These are phyloP conservation scores for Orchestes rusci DNA, from an alignment of 2,888 invertebrate genomes.

Conservation along the genomic window DNA sequence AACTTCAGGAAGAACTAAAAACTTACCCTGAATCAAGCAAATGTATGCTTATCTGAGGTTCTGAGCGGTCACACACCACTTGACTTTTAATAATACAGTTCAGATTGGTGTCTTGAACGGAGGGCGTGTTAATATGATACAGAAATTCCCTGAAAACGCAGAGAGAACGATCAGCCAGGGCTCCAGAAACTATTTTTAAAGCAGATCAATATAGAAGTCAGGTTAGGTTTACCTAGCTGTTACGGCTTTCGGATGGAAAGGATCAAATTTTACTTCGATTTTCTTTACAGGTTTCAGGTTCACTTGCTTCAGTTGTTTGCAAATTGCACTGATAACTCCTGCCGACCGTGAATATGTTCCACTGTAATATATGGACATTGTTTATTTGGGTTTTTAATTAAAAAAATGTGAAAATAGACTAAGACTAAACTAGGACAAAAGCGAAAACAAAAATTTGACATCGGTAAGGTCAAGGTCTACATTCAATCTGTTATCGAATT, in stretches of 20 bases:
- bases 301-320: slow-evolving; percentile 60
- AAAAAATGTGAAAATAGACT: not conserved
- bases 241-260: slow-evolving; percentile 65
- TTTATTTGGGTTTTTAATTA: not conserved
- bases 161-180: too few relatives aligned
- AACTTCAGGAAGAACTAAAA: too few relatives aligned
- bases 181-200: too few relatives aligned
- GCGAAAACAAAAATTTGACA: too few relatives aligned
- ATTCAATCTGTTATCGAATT: too few relatives aligned
- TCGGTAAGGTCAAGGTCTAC: too few relatives aligned
- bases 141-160: slow-evolving; percentile 59
- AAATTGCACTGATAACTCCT: slow-evolving; percentile 66
- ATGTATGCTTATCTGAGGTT: slow-evolving; percentile 58
- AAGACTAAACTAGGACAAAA: not conserved
- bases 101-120: slow-evolving; percentile 63
- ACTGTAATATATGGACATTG: slow-evolving; percentile 69
- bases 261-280: slow-evolving; percentile 76
- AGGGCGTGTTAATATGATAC: slow-evolving; percentile 59
- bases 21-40: slow-evolving; percentile 42
- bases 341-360: slow-evolving; percentile 59
- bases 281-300: slow-evolving; percentile 74
- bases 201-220: not conserved
- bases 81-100: slow-evolving; percentile 68
- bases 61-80: slow-evolving; percentile 69
- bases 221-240: slow-evolving; percentile 46